Evolutionary conservation across 1,140 invertebrate genomes (phyloP), one percentile per base, ranked within the genome.

Genomic region (Drosophila setifemur): DNA sequence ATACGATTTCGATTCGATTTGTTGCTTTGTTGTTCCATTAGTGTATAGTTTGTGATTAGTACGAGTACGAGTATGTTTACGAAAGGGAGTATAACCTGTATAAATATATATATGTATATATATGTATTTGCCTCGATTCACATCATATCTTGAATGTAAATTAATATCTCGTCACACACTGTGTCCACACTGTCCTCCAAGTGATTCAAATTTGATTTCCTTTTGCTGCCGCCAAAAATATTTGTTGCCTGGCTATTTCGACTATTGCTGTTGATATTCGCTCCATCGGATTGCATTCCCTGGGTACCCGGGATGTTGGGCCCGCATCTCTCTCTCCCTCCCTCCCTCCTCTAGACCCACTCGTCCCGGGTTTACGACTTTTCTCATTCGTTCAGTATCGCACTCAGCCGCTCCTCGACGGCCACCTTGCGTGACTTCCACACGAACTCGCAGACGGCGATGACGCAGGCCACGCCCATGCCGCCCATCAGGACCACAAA

Each of bases 401-500:
- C 89, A 63, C 95, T 94, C 91, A 97, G 96, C 93, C 96, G 93
- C 92, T 97, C 96, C 91, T 97, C 96, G 18, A 96, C 94, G 26
- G 96, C 96, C n/a, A 97, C 94, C 91, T 97, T 97, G 78, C 96
- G 92, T 37, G 96, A 96, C 91, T 98, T 97, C 96, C 96, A 98
- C 7, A 97, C 94, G 90, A 98, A 98, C 91, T 98, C 97, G 89
- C 96, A 96, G 12, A 97, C 95, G 5, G 96, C 96, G 63, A 97
- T 95, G 52, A 97, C 95, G 85, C 96, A 96, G 2, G 96, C 96
- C 14, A 97, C 94, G 5, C 95, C 95, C 95, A 97, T 96, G 6
- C 96, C 96, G 25, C 95, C 96, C 92, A 98, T 95, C 12, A 99
- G 92, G 0, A 98, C 97, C 0, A 98, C 96, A 90, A 98, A 99